Evolutionary conservation across 2,797 vertebrate genomes (phyloP), one percentile per base, ranked within the genome.

Genomic region (Rhinella marina): DNA sequence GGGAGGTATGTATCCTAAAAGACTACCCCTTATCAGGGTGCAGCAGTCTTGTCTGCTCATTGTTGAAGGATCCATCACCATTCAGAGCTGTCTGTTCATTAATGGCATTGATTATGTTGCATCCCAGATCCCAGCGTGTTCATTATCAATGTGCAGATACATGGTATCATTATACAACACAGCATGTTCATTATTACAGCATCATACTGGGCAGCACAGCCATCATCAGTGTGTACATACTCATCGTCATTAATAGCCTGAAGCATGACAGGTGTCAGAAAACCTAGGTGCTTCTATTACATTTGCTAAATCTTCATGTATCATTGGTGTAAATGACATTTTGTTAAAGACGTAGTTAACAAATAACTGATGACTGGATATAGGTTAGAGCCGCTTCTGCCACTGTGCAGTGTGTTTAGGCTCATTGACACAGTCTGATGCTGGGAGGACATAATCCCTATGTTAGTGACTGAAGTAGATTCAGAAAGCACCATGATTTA

Each of bases 1-100:
- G 93, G 98, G 98, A 99, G 98, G 98, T 99, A 99, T 95, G 96
- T 95, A 89, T 89, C 21, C 7, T 57, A n/a, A 32, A n/a, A 81
- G 25, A 29, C 62, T 61, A 41, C 54, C 82, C 78, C 76, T 79
- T 21, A 56, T 61, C 52, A 52, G 61, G 85, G 73, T 73, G 59
- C 19, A 75, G 72, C 56, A 50, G 57, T 84, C 54, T 85, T 27
- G 56, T 61, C 72, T 59, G 57, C 57, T n/a, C 68, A 50, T 27
- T 87, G 54, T 73, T 41, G 25, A 62, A 48, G 17, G 13, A 64
- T 48, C 75, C 72, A 85, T 86, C 61, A 56, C 66, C 48, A 79
- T 79, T 29, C 48, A 52, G 76, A 52, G 59, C 50, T 86, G 61
- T 79, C 75, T 78, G 75, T 86, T 66, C 84, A 86, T 86, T 78